Evolutionary conservation across 2,888 invertebrate species (phyloP).

Genomic region (Tortricodes alternella): DNA sequence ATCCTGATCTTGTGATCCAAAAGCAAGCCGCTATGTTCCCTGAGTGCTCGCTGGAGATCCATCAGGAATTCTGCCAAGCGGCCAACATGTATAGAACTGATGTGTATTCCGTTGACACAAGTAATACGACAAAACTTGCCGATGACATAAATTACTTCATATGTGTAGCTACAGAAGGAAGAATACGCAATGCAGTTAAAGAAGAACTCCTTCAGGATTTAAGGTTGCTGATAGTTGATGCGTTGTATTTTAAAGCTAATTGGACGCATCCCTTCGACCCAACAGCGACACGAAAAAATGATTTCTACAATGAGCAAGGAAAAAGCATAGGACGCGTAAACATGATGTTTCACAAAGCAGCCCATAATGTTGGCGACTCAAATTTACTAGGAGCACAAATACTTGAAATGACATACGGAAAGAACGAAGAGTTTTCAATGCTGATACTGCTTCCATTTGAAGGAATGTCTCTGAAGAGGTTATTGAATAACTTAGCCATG

Average conservation of each 20-base stretch:
- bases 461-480: conserved; percentile 71
- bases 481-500: conserved; percentile 76
- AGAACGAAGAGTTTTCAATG: conserved; percentile 84
- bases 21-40: conserved; percentile 65
- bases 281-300: conserved; percentile 76
- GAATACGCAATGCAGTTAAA: conserved; percentile 85
- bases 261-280: conserved; percentile 87
- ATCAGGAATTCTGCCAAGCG: conserved; percentile 68
- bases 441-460: conserved; percentile 84
- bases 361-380: conserved; percentile 80
- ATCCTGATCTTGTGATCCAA: conserved; percentile 58
- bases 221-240: conserved; percentile 84
- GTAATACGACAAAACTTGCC: conserved; percentile 73
- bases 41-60: conserved; percentile 57
- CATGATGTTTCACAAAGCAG: conserved; percentile 88
- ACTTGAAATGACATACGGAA: conserved; percentile 87
- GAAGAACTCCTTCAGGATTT: conserved; percentile 65
- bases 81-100: conserved; percentile 76
- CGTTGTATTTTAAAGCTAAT: conserved; percentile 87
- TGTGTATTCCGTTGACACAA: conserved; percentile 81
- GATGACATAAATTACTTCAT: conserved; percentile 86
- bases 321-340: conserved; percentile 81
- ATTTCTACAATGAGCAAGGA: conserved; percentile 84
- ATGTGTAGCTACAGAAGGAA: conserved; percentile 85
- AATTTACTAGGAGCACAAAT: conserved; percentile 83